Conservation (phyloP, 2,888 invertebrate species). For the Eutolmus rufibarbis region DNA sequence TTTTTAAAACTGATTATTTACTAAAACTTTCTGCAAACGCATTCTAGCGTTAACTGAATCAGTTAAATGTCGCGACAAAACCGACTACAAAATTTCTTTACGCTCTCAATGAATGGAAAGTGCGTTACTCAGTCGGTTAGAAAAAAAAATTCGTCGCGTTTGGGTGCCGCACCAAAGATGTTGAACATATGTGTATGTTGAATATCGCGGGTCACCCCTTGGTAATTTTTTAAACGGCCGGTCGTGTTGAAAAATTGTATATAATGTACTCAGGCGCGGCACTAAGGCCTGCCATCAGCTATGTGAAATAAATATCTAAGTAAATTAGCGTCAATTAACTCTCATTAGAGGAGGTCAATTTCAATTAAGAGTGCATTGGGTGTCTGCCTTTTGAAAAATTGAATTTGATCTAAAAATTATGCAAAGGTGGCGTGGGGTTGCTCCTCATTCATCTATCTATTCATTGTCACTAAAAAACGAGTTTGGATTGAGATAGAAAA, state of each 20-base stretch:
- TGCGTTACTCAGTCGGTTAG: background rate
- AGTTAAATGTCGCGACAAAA: background rate
- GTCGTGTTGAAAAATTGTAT: background rate
- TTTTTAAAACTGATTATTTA: background rate
- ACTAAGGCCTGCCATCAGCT: background rate
- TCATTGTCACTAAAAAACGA: background rate
- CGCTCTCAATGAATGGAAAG: background rate
- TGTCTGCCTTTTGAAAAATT: background rate
- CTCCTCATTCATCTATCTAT: background rate
- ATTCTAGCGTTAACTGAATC: background rate
- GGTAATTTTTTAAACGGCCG: background rate
- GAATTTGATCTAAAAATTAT: background rate
- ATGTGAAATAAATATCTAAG: background rate
- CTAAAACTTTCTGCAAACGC: background rate
- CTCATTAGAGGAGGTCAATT: slow-evolving; percentile 62
- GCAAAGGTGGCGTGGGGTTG: background rate
- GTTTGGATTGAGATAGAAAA: background rate
- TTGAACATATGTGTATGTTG: background rate
- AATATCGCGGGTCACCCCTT: background rate
- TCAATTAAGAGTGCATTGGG: slow-evolving; percentile 48
- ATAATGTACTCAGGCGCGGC: background rate
- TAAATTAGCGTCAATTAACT: slow-evolving; percentile 63
- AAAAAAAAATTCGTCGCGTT: background rate
- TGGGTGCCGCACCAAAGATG: background rate
- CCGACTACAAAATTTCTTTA: background rate